These are phyloP conservation scores for Gymnogyps californianus DNA, from an alignment of 2,113 vertebrate species.

Conservation along the genomic window DNA sequence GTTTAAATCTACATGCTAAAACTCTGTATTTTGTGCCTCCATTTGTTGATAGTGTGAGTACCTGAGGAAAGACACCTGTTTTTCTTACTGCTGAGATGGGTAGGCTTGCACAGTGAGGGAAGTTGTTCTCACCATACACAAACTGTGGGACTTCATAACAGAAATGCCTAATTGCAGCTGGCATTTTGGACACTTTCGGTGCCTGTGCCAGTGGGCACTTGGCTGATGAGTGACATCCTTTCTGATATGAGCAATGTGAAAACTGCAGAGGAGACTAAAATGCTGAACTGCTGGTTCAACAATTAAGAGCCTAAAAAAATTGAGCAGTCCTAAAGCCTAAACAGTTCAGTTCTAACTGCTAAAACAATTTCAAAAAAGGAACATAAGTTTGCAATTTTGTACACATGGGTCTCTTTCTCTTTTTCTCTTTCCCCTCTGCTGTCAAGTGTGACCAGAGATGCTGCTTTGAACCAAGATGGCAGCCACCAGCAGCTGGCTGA, in stretches of 20 bases:
- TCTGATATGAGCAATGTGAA: background rate
- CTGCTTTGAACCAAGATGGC: background rate
- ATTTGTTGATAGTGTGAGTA: background rate
- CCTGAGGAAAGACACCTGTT: background rate
- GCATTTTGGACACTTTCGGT: background rate
- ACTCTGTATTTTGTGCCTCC: background rate
- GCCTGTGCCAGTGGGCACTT: constrained; percentile 28
- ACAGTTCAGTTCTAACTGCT: background rate
- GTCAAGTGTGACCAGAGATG: background rate
- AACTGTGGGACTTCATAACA: background rate
- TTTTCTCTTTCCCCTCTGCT: background rate
- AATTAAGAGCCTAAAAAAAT: background rate
- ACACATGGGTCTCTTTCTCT: background rate
- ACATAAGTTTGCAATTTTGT: background rate
- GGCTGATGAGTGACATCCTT: constrained; percentile 7
- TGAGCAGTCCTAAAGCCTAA: background rate
- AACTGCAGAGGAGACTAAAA: constrained; percentile 20
- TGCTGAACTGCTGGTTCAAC: background rate
- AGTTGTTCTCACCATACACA: background rate
- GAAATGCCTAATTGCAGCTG: constrained; percentile 14
- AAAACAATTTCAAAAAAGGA: background rate
- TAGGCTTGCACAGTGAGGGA: background rate
- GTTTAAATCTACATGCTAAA: background rate
- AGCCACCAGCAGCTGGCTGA: background rate
- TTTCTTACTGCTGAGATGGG: background rate